phyloP scores from a whole-genome alignment of 2,113 vertebrate genomes.

The human region DNA sequence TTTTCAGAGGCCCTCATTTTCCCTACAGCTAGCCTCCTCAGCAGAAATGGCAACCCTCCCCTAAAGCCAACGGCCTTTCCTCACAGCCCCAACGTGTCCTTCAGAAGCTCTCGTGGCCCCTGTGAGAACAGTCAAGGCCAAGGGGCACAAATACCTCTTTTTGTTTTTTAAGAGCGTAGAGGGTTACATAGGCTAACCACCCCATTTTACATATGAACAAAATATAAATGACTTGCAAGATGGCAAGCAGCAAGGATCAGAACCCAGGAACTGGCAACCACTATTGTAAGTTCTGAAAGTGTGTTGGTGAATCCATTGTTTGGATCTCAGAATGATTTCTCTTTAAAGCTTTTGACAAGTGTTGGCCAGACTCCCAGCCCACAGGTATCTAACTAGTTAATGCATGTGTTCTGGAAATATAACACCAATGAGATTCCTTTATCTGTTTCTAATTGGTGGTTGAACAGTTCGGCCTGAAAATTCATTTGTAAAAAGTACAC shows the following conservation, averaged over 20 bases:
- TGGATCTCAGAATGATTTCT: not conserved
- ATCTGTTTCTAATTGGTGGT: not conserved
- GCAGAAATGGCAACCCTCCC: not conserved
- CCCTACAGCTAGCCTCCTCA: not conserved
- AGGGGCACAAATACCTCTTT: not conserved
- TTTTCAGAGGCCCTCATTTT: not conserved
- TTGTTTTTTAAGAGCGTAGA: not conserved
- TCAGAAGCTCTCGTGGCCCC: not conserved
- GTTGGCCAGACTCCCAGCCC: not conserved
- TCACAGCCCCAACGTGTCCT: not conserved
- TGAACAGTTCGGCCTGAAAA: not conserved
- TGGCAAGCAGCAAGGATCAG: not conserved
- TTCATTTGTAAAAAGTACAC: not conserved
- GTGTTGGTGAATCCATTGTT: not conserved
- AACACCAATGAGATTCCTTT: not conserved
- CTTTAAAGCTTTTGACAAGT: not conserved
- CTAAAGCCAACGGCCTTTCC: not conserved
- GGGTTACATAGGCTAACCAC: not conserved
- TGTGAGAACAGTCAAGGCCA: not conserved
- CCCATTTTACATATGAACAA: not conserved
- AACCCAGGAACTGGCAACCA: not conserved
- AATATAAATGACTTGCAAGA: not conserved
- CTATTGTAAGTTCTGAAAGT: not conserved
- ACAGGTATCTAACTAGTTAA: not conserved
- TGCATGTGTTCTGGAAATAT: not conserved